phyloP scores from a whole-genome alignment of 92 coral and sea anemone species.

The Galaxea fascicularis region DNA sequence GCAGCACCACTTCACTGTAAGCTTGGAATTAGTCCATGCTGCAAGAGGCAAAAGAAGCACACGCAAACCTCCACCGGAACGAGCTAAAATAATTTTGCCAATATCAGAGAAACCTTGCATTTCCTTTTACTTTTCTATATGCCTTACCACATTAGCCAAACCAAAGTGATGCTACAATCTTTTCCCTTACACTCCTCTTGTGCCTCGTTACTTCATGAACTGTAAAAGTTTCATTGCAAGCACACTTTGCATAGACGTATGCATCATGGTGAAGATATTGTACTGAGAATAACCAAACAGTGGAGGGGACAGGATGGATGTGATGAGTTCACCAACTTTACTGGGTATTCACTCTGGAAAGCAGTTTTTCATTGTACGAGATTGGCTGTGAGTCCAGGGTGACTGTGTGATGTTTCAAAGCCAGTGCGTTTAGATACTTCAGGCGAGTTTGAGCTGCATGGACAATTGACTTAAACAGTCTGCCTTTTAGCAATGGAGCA shows the following conservation, averaged over 20 bases:
- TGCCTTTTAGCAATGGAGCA: too few species aligned
- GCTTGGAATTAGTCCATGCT: neutral
- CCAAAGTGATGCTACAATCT: neutral
- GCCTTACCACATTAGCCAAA: too few species aligned
- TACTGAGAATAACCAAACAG: too few species aligned
- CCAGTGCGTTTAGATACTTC: neutral
- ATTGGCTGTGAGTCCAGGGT: neutral
- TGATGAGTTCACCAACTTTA: neutral
- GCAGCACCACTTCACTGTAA: neutral
- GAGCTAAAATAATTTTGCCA: too few species aligned
- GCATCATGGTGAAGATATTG: too few species aligned
- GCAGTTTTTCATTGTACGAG: neutral
- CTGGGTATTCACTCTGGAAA: neutral
- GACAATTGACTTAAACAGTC: too few species aligned
- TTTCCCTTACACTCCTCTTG: neutral
- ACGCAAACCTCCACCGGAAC: neutral
- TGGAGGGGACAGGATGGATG: too few species aligned
- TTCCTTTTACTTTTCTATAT: too few species aligned
- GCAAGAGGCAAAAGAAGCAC: constrained; percentile 14
- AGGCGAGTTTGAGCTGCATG: too few species aligned
- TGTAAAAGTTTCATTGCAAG: constrained; percentile 19
- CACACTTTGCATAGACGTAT: constrained; percentile 13
- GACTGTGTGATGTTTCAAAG: neutral
- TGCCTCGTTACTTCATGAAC: neutral
- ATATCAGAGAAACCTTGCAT: too few species aligned